These are phyloP conservation scores for Megaceryle torquata DNA, from an alignment of 2,113 vertebrate species.

Conservation along the genomic window DNA sequence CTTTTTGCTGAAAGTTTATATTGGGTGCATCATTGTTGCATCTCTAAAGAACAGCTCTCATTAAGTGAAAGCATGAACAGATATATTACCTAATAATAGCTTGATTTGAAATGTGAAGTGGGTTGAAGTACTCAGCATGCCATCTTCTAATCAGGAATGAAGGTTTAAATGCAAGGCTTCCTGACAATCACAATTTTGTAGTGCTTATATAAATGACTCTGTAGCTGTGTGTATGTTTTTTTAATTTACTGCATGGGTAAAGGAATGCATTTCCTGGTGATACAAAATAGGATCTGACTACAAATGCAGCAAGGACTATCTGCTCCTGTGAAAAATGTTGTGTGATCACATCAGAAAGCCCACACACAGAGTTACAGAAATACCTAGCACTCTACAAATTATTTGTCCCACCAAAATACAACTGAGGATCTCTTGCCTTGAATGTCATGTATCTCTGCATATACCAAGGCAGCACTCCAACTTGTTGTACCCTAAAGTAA, in stretches of 20 bases:
- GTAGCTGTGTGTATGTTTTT: conserved; percentile 1
- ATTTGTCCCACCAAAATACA: neutral
- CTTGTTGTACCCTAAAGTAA: neutral
- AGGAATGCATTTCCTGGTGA: conserved; percentile 5
- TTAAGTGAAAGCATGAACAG: neutral
- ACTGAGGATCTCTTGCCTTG: neutral
- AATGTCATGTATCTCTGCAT: neutral
- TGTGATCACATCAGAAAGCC: neutral
- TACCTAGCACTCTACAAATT: neutral
- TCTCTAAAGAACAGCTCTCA: neutral
- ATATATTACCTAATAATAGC: conserved; percentile 51
- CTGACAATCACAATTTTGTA: conserved; percentile 47
- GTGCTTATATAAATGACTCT: conserved; percentile 45
- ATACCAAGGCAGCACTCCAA: neutral
- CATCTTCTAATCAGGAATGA: conserved; percentile 52
- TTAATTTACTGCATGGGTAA: conserved; percentile 22
- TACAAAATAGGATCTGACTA: neutral
- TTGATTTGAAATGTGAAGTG: conserved; percentile 43
- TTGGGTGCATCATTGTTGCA: neutral
- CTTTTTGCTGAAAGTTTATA: neutral
- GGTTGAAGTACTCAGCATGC: conserved; percentile 53
- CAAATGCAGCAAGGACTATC: neutral
- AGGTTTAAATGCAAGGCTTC: conserved; percentile 50
- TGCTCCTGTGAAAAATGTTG: neutral
- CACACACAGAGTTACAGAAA: neutral